Conservation (phyloP, 2,797 vertebrate species). For the Sparus aurata region DNA sequence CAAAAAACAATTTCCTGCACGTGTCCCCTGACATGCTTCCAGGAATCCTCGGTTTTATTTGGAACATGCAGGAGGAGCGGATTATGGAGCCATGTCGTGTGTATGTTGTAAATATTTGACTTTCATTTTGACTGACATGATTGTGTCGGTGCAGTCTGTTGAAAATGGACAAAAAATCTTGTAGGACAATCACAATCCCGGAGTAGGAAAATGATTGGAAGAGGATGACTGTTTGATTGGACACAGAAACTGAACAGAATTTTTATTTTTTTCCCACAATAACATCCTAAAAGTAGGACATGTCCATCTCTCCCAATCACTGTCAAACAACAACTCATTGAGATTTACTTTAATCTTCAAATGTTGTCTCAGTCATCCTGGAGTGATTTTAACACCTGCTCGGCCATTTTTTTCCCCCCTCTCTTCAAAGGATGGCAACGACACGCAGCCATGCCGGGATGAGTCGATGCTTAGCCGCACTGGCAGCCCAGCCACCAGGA, state of each 20-base stretch:
- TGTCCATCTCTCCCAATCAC: not conserved
- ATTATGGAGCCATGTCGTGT: conserved; percentile 23
- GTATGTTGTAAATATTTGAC: conserved; percentile 8
- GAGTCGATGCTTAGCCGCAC: not conserved
- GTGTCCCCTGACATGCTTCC: conserved; percentile 17
- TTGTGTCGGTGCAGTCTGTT: conserved; percentile 7
- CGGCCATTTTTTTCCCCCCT: not conserved
- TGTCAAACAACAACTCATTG: not conserved
- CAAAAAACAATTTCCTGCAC: conserved; percentile 37
- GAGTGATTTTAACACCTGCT: conserved; percentile 4
- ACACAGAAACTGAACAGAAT: too few relatives aligned
- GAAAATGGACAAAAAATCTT: not conserved
- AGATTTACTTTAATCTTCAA: not conserved
- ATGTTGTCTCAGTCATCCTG: not conserved
- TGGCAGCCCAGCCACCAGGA: too few relatives aligned
- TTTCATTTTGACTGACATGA: conserved; percentile 25
- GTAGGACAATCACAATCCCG: not conserved
- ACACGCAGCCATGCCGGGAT: not conserved
- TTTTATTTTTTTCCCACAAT: not conserved
- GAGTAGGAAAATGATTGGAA: conserved; percentile 1
- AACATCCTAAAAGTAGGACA: not conserved
- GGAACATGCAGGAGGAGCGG: conserved; percentile 20
- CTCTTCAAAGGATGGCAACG: conserved; percentile 12
- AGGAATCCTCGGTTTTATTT: conserved; percentile 6
- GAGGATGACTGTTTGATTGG: conserved; percentile 1